phyloP scores from a whole-genome alignment of 2,888 invertebrate species.

The Abrostola triplasia region DNA sequence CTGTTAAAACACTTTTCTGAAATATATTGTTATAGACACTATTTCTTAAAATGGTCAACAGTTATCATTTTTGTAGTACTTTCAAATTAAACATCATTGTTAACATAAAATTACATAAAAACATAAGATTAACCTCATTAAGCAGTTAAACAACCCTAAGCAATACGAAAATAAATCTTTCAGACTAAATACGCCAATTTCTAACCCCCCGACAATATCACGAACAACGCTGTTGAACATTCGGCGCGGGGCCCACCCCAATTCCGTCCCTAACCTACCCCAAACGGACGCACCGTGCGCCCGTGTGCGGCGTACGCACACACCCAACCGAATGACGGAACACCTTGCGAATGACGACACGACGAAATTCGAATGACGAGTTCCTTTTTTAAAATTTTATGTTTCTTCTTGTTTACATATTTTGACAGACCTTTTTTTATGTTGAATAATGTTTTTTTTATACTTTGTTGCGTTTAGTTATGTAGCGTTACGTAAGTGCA shows the following conservation, averaged over 20 bases:
- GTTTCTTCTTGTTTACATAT: conserved; percentile 45
- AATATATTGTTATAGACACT: too few species aligned
- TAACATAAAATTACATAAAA: too few species aligned
- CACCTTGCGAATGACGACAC: conserved; percentile 59
- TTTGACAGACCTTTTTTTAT: conserved; percentile 39
- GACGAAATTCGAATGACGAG: conserved; percentile 42
- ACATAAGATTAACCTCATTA: background rate
- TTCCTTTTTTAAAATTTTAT: conserved; percentile 43
- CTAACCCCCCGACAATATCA: conserved; percentile 66
- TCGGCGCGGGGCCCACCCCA: conserved; percentile 81
- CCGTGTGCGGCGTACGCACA: conserved; percentile 56
- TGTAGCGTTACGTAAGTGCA: conserved; percentile 25
- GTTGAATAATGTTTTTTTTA: conserved; percentile 35
- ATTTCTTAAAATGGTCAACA: too few species aligned
- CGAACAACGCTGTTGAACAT: conserved; percentile 84
- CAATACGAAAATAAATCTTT: background rate
- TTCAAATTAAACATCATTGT: too few species aligned
- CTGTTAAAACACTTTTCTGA: too few species aligned
- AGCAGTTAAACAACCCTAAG: background rate
- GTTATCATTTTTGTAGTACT: too few species aligned
- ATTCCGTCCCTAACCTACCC: conserved; percentile 85
- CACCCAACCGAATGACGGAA: conserved; percentile 22
- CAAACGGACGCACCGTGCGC: conserved; percentile 65
- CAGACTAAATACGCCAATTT: conserved; percentile 39
- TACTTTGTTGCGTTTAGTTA: conserved; percentile 9